Percentiles rank a stretch among this genome's conserved stretches.
Conservation (phyloP, 2,113 vertebrate species). For the Sinocyclocheilus maitianheensis region DNA sequence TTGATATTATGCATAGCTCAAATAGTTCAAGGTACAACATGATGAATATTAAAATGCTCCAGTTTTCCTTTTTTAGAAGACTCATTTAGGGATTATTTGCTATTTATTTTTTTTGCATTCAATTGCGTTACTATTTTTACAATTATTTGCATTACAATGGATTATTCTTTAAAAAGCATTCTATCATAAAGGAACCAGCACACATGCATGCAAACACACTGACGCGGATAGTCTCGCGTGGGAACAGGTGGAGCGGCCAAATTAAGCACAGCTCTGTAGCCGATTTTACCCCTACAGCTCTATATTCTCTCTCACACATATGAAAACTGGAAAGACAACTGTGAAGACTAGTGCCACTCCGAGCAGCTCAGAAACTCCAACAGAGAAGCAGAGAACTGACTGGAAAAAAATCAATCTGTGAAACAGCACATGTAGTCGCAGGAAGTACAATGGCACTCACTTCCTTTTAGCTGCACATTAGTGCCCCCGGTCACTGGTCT, state of each 20-base stretch:
- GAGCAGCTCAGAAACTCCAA: constrained; percentile 36
- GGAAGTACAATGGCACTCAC: constrained; percentile 31
- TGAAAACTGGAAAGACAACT: constrained; percentile 38
- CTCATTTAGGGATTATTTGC: neutral
- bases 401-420: constrained; percentile 54
- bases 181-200: constrained; percentile 25
- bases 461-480: constrained; percentile 47
- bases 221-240: constrained; percentile 3
- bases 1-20: neutral
- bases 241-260: constrained; percentile 44
- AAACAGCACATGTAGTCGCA: constrained; percentile 17
- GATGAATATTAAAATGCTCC: neutral
- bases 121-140: neutral
- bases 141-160: neutral
- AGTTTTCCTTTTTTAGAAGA: neutral
- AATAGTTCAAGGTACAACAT: neutral
- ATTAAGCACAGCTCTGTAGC: constrained; percentile 41
- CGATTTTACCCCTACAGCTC: neutral
- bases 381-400: constrained; percentile 4
- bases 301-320: constrained; percentile 24
- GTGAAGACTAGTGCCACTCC: constrained; percentile 36
- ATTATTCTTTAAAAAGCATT: constrained; percentile 23
- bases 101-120: neutral
- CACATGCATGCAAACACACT: constrained; percentile 5
- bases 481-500: constrained; percentile 26